Conservation (phyloP, 2,797 vertebrate species). For the Neomorphus geoffroyi region DNA sequence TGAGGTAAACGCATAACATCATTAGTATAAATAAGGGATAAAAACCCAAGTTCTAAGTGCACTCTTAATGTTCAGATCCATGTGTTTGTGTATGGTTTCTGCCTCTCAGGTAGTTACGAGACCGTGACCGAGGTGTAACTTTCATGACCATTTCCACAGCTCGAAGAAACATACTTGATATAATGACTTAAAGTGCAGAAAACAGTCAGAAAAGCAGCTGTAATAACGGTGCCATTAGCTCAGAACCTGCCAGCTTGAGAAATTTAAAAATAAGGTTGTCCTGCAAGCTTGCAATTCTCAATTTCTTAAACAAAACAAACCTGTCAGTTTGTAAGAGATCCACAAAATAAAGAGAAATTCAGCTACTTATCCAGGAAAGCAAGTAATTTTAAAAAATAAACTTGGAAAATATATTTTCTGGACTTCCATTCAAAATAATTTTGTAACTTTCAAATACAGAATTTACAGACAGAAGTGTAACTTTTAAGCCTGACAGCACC, state of each 20-base stretch:
- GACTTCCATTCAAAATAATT: neutral
- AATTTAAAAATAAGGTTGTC: neutral
- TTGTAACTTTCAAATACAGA: neutral
- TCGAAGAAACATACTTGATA: neutral
- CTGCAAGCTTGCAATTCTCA: neutral
- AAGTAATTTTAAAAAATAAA: neutral
- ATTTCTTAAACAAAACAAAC: neutral
- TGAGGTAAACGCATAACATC: constrained; percentile 53
- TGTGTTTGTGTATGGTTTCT: neutral
- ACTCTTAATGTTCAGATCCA: constrained; percentile 3
- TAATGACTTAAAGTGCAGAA: constrained; percentile 50
- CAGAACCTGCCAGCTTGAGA: neutral
- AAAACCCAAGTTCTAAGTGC: neutral
- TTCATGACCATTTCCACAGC: neutral
- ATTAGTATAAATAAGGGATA: constrained; percentile 64
- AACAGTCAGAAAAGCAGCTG: constrained; percentile 24
- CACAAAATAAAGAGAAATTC: neutral
- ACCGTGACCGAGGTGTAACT: neutral
- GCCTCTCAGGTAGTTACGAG: neutral
- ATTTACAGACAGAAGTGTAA: neutral
- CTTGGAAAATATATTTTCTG: neutral
- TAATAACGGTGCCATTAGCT: neutral
- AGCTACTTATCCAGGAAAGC: neutral
- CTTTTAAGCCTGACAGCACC: neutral
- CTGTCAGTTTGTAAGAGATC: neutral